phyloP scores from a whole-genome alignment of 2,113 vertebrate genomes.

The Sialia sialis region DNA sequence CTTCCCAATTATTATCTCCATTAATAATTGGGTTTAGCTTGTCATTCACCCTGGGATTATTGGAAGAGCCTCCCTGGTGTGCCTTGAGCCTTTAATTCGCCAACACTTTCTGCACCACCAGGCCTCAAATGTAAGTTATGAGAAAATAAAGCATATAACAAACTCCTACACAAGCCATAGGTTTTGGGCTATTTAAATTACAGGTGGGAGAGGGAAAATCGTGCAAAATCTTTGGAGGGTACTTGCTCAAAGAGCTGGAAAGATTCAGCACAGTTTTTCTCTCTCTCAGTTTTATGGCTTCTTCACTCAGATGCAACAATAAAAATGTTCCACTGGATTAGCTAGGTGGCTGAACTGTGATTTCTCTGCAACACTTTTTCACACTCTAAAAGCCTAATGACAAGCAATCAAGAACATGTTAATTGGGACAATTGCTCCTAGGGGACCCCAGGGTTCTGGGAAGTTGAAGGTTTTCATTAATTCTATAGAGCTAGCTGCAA shows the following conservation, averaged over 20 bases:
- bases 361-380: constrained; percentile 41
- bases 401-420: constrained; percentile 54
- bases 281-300: constrained; percentile 30
- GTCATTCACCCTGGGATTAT: neutral
- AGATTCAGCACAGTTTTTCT: constrained; percentile 46
- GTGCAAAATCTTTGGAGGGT: constrained; percentile 34
- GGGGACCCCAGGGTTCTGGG: neutral
- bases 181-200: constrained; percentile 48
- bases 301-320: constrained; percentile 39
- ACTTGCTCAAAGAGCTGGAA: constrained; percentile 54
- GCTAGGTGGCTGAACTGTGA: constrained; percentile 41
- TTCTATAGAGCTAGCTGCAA: neutral
- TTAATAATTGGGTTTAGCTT: neutral
- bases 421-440: constrained; percentile 31
- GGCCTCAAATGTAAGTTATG: constrained; percentile 23
- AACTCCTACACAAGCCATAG: constrained; percentile 38
- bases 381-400: constrained; percentile 57
- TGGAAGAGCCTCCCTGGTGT: neutral
- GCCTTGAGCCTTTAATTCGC: neutral
- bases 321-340: constrained; percentile 63
- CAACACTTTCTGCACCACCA: neutral
- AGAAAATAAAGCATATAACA: constrained; percentile 42
- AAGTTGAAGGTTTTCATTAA: constrained; percentile 45
- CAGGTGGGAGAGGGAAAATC: neutral
- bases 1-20: constrained; percentile 7